Percentiles rank a stretch among this genome's conserved stretches.
Conservation (phyloP, 2,888 invertebrate genomes). For the Nomada hirtipes region DNA sequence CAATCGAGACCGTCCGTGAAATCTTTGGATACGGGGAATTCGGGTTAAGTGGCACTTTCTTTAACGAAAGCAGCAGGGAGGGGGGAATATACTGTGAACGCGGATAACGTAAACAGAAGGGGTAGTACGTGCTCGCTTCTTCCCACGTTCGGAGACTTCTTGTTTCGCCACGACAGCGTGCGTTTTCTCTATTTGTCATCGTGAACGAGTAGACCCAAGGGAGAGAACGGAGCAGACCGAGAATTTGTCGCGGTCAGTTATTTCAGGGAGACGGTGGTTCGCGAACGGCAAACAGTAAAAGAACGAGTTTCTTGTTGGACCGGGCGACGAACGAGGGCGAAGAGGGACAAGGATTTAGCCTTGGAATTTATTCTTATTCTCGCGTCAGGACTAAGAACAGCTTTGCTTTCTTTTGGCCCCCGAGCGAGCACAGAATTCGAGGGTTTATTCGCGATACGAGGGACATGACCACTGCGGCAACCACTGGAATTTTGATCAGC, state of each 20-base stretch:
- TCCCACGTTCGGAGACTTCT: background rate
- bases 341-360: background rate
- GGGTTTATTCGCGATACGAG: constrained; percentile 1
- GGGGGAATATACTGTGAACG: background rate
- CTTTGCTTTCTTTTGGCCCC: constrained; percentile 26
- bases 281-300: constrained; percentile 14
- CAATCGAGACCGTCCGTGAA: constrained; percentile 24
- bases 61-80: background rate
- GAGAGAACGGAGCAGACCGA: background rate
- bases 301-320: background rate
- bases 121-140: background rate
- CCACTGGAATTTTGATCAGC: background rate
- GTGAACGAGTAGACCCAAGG: background rate
- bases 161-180: background rate
- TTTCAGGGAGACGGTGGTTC: background rate
- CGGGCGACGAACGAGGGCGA: background rate
- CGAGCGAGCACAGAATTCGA: background rate
- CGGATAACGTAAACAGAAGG: no score
- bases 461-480: background rate
- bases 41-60: constrained; percentile 23
- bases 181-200: background rate
- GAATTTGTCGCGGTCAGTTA: constrained; percentile 23
- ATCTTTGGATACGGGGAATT: background rate
- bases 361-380: constrained; percentile 26
- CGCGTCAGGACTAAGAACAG: constrained; percentile 11